Base-by-base conservation (phyloP, 2,113 vertebrate genomes). In the Xenopus tropicalis region DNA sequence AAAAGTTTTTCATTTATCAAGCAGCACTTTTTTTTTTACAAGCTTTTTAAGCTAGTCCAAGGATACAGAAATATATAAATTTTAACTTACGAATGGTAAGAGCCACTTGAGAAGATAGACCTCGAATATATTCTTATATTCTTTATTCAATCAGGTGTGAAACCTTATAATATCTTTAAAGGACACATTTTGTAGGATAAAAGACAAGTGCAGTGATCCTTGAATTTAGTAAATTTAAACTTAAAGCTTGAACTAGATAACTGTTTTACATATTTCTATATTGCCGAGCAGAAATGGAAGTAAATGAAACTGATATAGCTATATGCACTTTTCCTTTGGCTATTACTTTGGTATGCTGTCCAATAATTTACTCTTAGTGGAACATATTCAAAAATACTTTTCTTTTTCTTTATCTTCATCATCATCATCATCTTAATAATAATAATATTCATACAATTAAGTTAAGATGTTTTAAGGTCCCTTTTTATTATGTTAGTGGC, bases 91-190 rank as follows among this genome's bases (percentile, higher is more conserved):
- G 77, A 85, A 81, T 42, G 75, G 88, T 80, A 86, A 86, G 81
- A 71, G 85, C 83, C 81, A 87, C 83, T 83, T 82, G 65, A 82
- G 71, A 69, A 83, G 81, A 83, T 86, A 84, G 69, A 79, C 74
- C 77, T 61, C 71, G 79, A 78, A 78, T 86, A 83, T 71, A 79
- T 86, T 82, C 81, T 84, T 85, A 85, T 85, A 86, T 84, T 89
- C 86, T 86, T 82, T 86, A 82, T 80, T 81, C 84, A 86, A 75
- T 86, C 84, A 79, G 81, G 82, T 90, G 83, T 90, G 84, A 86
- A 90, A 84, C 81, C 80, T 72, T 79, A 84, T 86, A 86, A 81
- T 85, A 88, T 88, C 84, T 87, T 86, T 87, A 87, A 87, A 82
- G 82, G 84, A 84, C 82, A 86, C 78, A 84, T 86, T 86, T 84